Base-by-base conservation (phyloP, 64 coral and sea anemone genomes). In the Exaiptasia diaphana region DNA sequence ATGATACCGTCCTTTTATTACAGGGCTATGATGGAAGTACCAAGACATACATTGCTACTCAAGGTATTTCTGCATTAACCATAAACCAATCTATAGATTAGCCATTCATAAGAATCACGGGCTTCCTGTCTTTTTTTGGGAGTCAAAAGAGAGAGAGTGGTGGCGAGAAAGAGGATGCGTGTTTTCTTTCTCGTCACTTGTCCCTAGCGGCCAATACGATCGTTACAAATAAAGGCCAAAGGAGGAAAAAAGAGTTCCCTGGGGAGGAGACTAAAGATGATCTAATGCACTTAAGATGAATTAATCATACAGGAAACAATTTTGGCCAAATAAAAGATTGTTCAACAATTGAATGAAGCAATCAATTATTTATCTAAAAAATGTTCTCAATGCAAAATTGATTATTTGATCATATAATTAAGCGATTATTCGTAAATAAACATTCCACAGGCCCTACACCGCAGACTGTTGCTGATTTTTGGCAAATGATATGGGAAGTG, bases 1-100 rank as follows among this genome's bases (percentile, higher is more conserved):
- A 18, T 36, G 3, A 65, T 65, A 35, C 13, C 0, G 32, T 4
- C 13, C 20, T 7, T 35, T 45, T 64, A 32, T 80, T 48, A 3
- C 40, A 80, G 77, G 58, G 77, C 64, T 80, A 42, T 80, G 77
- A 80, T 64, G 58, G 77, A 26, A 64, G 55, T 48, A 54, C 77
- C 3, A 80, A 80, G 14, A 41, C 40, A 0, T 80, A 80, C 25
- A 80, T 80, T 43, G 77, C 77, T 64, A 63, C 37, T 18, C 77
- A 80, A 80, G 76, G 76, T 79, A 79, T 61, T 5, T 6, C 29
- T 61, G 4, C 18, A 23, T 55, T 24, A 5, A 4, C 5, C 18
- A 18, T 55, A 4, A 55, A 17, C 18, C 3, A 4, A 55, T 55
- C 52, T n/a, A n/a, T n/a, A n/a, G n/a, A n/a, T n/a, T n/a, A n/a